Conservation (phyloP, 2,113 vertebrate genomes). For the Chamaetylas fuelleborni region DNA sequence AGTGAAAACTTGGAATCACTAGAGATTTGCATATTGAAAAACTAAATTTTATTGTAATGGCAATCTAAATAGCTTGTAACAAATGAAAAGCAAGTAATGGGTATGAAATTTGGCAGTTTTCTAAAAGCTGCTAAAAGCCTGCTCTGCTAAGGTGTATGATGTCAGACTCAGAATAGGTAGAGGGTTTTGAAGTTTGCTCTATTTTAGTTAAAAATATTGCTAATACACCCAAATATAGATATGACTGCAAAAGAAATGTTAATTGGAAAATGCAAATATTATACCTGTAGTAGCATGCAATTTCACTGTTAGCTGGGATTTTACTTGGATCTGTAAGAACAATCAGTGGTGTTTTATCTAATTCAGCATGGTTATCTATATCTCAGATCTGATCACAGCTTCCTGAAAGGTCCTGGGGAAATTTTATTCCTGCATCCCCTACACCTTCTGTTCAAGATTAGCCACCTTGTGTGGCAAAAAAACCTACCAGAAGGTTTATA, state of each 20-base stretch:
- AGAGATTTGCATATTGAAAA: not conserved
- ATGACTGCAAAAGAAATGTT: conserved; percentile 5
- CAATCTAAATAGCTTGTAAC: not conserved
- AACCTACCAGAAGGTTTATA: not conserved
- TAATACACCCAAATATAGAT: not conserved
- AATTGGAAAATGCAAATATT: conserved; percentile 10
- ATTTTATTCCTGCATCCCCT: conserved; percentile 28
- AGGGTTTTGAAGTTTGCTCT: not conserved
- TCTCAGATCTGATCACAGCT: conserved; percentile 39
- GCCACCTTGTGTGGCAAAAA: not conserved
- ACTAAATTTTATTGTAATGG: not conserved
- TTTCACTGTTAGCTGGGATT: not conserved
- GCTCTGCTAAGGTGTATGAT: not conserved
- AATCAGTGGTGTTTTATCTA: conserved; percentile 22
- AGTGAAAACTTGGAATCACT: not conserved
- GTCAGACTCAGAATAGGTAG: conserved; percentile 27
- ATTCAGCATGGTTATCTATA: conserved; percentile 32
- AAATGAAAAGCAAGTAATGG: not conserved
- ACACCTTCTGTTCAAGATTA: not conserved
- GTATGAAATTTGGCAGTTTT: not conserved
- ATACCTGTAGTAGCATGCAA: not conserved
- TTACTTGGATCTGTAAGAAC: not conserved
- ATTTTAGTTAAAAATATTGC: not conserved
- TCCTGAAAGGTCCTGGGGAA: conserved; percentile 2
- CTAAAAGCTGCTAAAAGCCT: not conserved